Base-by-base conservation (phyloP, 2,113 vertebrate species). In the Pelecanus crispus region DNA sequence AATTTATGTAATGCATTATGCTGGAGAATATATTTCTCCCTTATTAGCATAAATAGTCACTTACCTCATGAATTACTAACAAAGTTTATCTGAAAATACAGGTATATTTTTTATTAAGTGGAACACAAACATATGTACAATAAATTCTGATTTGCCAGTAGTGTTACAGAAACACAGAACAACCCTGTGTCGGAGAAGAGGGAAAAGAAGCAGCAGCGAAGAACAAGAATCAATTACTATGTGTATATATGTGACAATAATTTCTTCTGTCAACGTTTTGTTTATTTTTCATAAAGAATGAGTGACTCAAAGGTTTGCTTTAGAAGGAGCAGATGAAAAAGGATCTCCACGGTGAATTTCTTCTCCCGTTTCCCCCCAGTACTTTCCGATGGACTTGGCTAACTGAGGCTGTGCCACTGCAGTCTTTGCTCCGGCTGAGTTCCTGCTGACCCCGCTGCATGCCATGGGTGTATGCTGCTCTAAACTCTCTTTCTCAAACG, bases 21-120 rank as follows among this genome's bases (percentile, higher is more conserved):
- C 97, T 93, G 92, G 97, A 98, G 98, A 98, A 98, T 98, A 97
- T 98, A 98, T 98, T 98, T 98, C 98, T 98, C 91, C 97, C 97
- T 95, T 97, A 98, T 98, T 98, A 98, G 97, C 98, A 98, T 98
- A 98, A 98, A 98, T 97, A 98, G 98, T 98, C 98, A 98, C 98
- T 98, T 98, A 98, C 97, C 97, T 98, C 98, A 97, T 98, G 98
- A 98, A 98, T 98, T 98, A 98, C 98, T 98, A 98, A 98, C 98
- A 98, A 98, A 98, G 98, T 98, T 98, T 98, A 98, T 98, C 98
- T 98, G 98, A 97, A 98, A 98, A 98, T 98, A 97, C 96, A 98
- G 97, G 95, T 97, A 70, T 91, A 95, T 98, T 98, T 98, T 98
- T 97, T 98, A 98, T 97, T 98, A 98, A 98, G 98, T 98, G 96